phyloP scores from a whole-genome alignment of 2,113 vertebrate genomes.

The Zootoca vivipara region DNA sequence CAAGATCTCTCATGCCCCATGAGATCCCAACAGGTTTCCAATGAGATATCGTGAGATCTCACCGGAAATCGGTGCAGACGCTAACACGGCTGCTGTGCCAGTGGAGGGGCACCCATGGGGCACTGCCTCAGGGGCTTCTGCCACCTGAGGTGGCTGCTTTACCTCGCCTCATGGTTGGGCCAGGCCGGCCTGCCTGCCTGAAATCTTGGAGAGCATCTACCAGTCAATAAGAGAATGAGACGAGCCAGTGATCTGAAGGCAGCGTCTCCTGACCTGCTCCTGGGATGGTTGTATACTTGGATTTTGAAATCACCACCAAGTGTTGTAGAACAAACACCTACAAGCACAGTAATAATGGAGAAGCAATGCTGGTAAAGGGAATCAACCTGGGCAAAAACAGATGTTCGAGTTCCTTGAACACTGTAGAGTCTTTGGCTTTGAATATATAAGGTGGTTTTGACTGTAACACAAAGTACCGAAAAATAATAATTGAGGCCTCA shows the following conservation, averaged over 20 bases:
- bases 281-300: background rate
- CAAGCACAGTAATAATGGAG: background rate
- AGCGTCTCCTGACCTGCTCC: background rate
- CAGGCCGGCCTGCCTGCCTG: background rate
- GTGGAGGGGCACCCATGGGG: too few species aligned
- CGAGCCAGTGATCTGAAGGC: too few species aligned
- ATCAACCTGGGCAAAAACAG: background rate
- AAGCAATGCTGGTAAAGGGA: too few species aligned
- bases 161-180: background rate
- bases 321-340: background rate
- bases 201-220: too few species aligned
- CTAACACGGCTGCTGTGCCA: too few species aligned
- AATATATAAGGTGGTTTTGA: constrained; percentile 2
- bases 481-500: constrained; percentile 16
- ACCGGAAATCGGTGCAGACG: too few species aligned
- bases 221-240: too few species aligned
- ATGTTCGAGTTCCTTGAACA: background rate
- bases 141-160: too few species aligned
- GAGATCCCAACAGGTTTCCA: too few species aligned
- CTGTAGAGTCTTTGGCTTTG: constrained; percentile 7
- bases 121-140: too few species aligned
- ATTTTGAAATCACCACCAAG: background rate
- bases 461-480: constrained; percentile 15
- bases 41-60: too few species aligned
- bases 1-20: too few species aligned